These are phyloP conservation scores for Scaptomyza reducta DNA, from an alignment of 2,888 invertebrate species.

Conservation along the genomic window DNA sequence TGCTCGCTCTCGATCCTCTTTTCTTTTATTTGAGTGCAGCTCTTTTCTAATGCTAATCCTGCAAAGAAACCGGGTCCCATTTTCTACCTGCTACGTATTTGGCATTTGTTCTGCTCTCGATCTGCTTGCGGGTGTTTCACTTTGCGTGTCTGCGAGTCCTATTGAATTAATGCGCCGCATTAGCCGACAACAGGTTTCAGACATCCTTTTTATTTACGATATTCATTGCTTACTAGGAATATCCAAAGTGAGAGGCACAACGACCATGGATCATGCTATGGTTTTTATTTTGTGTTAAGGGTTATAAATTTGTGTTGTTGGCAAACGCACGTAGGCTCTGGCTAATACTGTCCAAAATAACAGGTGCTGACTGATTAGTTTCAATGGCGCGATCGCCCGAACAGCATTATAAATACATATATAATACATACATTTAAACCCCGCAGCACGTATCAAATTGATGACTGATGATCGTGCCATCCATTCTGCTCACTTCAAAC, in stretches of 20 bases:
- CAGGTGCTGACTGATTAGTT: slow-evolving; percentile 75
- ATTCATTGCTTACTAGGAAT: slow-evolving; percentile 28
- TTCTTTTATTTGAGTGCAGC: slow-evolving; percentile 1
- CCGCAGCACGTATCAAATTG: slow-evolving; percentile 66
- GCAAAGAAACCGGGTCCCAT: slow-evolving; percentile 14
- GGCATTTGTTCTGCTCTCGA: slow-evolving; percentile 29
- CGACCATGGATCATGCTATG: slow-evolving; percentile 31
- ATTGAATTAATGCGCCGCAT: slow-evolving; percentile 72
- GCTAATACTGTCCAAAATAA: slow-evolving; percentile 71
- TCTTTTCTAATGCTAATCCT: slow-evolving; percentile 67
- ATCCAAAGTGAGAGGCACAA: slow-evolving; percentile 25
- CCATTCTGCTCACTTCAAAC: slow-evolving; percentile 7
- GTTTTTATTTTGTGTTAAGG: slow-evolving; percentile 17
- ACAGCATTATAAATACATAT: neutral
- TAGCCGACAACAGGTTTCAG: slow-evolving; percentile 67
- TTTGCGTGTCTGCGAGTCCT: slow-evolving; percentile 43
- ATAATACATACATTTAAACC: slow-evolving; percentile 5
- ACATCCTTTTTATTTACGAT: slow-evolving; percentile 37
- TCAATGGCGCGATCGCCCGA: slow-evolving; percentile 35
- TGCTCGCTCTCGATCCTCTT: slow-evolving; percentile 40
- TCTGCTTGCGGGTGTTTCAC: slow-evolving; percentile 47
- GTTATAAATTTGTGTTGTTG: slow-evolving; percentile 27
- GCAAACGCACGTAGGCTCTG: slow-evolving; percentile 47
- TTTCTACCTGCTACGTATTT: slow-evolving; percentile 47
- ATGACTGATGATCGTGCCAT: slow-evolving; percentile 44